Base-by-base conservation (phyloP, 2,113 vertebrate genomes). In the Todiramphus chloris region DNA sequence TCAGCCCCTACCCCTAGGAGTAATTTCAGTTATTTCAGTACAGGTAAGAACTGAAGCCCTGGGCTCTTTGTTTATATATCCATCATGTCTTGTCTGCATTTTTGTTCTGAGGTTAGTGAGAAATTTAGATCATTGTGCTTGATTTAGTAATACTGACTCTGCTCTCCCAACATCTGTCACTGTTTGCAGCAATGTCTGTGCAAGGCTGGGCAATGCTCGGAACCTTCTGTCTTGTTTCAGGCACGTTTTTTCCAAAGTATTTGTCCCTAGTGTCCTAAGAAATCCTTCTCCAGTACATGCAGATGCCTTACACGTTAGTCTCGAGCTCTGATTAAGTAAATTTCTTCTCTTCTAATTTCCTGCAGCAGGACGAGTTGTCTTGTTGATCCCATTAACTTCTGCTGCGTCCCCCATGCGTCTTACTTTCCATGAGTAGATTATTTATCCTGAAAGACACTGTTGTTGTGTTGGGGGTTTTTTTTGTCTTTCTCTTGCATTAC, bases 371-470 rank as follows among this genome's bases (percentile, higher is more conserved):
- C 28, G 6, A 10, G 27, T 39, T 72, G 16, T n/a, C 56, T 56
- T 37, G 24, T 37, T 20, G 53, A 28, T 41, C 46, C 9, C 11
- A 9, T 73, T 78, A 35, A 69, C 72, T 77, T 83, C 60, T 8
- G 4, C 27, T 74, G 37, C 44, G 13, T 12, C 17, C 23, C 12
- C 18, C 5, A 2, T 44, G 50, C 0, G 1, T 41, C 9, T 73
- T 55, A 14, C 21, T 48, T 94, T 69, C 59, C 35, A 6, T 8
- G 11, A 83, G 23, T 11, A 59, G 30, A 25, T 90, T 60, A 69
- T 79, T 91, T 80, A 56, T 92, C 66, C 68, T 70, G 25, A 37
- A 66, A 77, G 35, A 19, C 7, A 6, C 30, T 28, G 35, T 75
- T 93, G 24, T 23, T 51, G 8, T 9, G 9, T 51, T 51, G 48